Evolutionary conservation across 1,140 invertebrate genomes (phyloP).

Genomic region (Rhopalosiphum padi): DNA sequence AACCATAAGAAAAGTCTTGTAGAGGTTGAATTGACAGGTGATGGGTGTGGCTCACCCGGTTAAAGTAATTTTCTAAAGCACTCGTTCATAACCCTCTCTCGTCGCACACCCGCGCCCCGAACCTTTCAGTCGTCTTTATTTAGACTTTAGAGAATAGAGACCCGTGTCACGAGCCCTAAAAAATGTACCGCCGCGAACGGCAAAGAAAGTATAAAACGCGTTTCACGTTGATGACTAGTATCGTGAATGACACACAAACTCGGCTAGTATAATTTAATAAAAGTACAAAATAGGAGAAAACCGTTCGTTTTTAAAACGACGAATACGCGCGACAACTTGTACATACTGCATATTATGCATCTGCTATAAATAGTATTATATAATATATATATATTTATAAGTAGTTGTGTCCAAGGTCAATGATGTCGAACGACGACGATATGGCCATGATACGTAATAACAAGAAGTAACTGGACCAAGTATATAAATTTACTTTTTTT

Average conservation of each 20-base stretch:
- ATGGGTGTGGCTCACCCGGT: constrained; percentile 28
- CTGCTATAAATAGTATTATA: not conserved
- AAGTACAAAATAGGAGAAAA: constrained; percentile 13
- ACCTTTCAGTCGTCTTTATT: constrained; percentile 30
- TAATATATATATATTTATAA: not conserved
- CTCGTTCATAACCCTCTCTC: not conserved
- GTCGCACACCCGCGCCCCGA: not conserved
- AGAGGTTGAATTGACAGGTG: constrained; percentile 38
- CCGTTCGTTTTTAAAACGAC: not conserved
- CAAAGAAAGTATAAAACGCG: not conserved
- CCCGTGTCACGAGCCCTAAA: constrained; percentile 18
- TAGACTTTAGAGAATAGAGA: constrained; percentile 22
- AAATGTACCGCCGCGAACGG: not conserved
- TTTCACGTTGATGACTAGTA: not conserved
- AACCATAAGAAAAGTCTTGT: not conserved
- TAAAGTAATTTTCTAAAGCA: constrained; percentile 54
- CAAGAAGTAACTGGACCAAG: not conserved
- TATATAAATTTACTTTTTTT: constrained; percentile 15
- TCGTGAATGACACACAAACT: not conserved
- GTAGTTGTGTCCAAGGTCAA: not conserved
- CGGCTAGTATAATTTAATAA: not conserved
- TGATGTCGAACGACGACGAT: not conserved
- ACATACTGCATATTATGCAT: not conserved
- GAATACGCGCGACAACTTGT: not conserved
- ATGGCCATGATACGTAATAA: not conserved